Evolutionary conservation across 64 coral and sea anemone species (phyloP).

Genomic region (Pachyseris speciosa): DNA sequence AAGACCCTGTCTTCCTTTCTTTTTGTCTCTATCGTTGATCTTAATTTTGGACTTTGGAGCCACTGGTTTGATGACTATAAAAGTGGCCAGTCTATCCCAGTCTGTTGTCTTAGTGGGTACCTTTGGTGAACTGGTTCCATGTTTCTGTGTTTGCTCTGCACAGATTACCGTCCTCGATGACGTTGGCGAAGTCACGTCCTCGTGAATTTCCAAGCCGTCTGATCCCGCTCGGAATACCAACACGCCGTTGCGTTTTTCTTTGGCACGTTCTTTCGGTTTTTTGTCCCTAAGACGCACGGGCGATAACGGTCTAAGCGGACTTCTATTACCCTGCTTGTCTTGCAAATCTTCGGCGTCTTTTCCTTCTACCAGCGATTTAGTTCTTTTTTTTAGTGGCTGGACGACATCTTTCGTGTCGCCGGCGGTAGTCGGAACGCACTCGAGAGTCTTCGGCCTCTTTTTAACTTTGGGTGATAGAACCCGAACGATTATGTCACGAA

Average conservation of each 20-base stretch:
- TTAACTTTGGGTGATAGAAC: slow-evolving; percentile 85
- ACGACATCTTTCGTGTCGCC: not conserved
- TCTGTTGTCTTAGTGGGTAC: slow-evolving; percentile 10
- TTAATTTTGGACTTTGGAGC: slow-evolving; percentile 64
- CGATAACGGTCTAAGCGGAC: slow-evolving; percentile 43
- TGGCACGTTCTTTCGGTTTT: not conserved
- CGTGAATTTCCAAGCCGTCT: slow-evolving; percentile 73
- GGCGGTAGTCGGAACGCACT: slow-evolving; percentile 17
- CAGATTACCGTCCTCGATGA: slow-evolving; percentile 25
- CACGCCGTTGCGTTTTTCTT: slow-evolving; percentile 79
- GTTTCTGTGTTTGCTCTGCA: not conserved
- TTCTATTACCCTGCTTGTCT: not conserved
- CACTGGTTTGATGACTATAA: slow-evolving; percentile 80
- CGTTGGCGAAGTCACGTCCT: slow-evolving; percentile 17
- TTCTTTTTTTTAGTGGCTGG: slow-evolving; percentile 10
- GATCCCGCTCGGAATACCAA: slow-evolving; percentile 74
- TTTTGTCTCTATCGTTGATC: slow-evolving; percentile 75
- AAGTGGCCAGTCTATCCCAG: slow-evolving; percentile 70
- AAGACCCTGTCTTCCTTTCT: slow-evolving; percentile 40
- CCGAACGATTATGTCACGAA: slow-evolving; percentile 76
- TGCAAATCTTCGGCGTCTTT: slow-evolving; percentile 53
- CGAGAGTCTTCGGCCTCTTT: slow-evolving; percentile 88
- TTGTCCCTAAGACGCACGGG: slow-evolving; percentile 46
- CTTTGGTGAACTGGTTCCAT: not conserved
- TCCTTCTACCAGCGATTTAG: slow-evolving; percentile 76